phyloP scores from a whole-genome alignment of 2,888 invertebrate genomes.

The Adelphocoris suturalis region DNA sequence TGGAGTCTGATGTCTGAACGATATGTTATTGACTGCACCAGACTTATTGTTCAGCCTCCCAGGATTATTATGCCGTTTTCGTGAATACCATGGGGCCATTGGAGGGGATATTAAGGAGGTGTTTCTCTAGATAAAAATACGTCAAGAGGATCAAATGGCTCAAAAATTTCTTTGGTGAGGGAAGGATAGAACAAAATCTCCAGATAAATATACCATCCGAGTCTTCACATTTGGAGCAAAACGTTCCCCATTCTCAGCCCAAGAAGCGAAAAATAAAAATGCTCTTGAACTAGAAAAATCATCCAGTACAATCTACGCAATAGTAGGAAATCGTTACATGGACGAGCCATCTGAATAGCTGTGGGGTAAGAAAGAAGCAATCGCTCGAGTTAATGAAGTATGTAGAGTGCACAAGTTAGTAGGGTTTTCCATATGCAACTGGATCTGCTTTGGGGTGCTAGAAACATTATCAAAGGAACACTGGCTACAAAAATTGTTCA shows the following conservation, averaged over 20 bases:
- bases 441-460: no score
- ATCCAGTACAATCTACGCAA: background rate
- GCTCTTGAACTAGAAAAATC: background rate
- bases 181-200: background rate
- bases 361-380: no score
- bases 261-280: background rate
- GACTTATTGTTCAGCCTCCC: no score
- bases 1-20: no score
- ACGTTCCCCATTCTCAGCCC: background rate
- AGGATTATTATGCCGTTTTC: no score
- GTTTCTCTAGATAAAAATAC: conserved; percentile 11
- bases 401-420: background rate
- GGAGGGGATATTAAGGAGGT: conserved; percentile 4
- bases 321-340: background rate
- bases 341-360: conserved; percentile 10
- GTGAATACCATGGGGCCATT: no score
- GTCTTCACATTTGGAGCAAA: background rate
- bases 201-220: background rate
- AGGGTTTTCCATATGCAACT: background rate
- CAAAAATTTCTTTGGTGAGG: no score
- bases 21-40: no score
- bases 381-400: background rate
- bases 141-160: background rate
- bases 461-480: no score
- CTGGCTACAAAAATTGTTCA: no score